phyloP scores from a whole-genome alignment of 2,113 vertebrate genomes.

The Blennius ocellaris region DNA sequence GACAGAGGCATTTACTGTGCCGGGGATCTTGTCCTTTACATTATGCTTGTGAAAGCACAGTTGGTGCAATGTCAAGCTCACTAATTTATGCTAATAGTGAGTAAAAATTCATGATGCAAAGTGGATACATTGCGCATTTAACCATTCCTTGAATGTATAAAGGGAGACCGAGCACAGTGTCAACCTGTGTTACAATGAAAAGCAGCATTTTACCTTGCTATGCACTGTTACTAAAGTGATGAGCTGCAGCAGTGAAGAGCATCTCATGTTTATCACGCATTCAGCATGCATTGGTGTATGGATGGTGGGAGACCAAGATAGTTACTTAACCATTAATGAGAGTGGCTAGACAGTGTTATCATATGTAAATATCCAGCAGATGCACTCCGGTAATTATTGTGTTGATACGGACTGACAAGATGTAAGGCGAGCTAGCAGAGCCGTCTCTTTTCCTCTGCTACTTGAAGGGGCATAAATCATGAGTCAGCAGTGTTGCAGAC shows the following conservation, averaged over 20 bases:
- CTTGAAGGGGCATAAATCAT: slow-evolving; percentile 60
- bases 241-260: slow-evolving; percentile 23
- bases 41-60: slow-evolving; percentile 32
- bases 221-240: background rate
- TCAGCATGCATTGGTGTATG: slow-evolving; percentile 31
- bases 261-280: slow-evolving; percentile 21
- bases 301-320: slow-evolving; percentile 18
- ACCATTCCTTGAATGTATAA: background rate
- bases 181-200: slow-evolving; percentile 14
- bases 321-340: slow-evolving; percentile 58
- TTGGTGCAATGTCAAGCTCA: slow-evolving; percentile 65
- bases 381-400: slow-evolving; percentile 63
- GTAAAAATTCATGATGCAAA: slow-evolving; percentile 33
- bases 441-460: slow-evolving; percentile 29
- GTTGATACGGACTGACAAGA: slow-evolving; percentile 54
- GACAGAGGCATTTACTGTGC: background rate
- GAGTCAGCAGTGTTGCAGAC: slow-evolving; percentile 73
- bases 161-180: slow-evolving; percentile 13
- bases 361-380: slow-evolving; percentile 58
- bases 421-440: slow-evolving; percentile 57
- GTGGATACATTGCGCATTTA: slow-evolving; percentile 30
- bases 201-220: slow-evolving; percentile 5
- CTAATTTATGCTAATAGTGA: slow-evolving; percentile 59
- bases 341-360: slow-evolving; percentile 57
- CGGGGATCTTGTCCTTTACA: slow-evolving; percentile 28